phyloP scores from a whole-genome alignment of 2,888 invertebrate genomes.

The Polyploca ridens region DNA sequence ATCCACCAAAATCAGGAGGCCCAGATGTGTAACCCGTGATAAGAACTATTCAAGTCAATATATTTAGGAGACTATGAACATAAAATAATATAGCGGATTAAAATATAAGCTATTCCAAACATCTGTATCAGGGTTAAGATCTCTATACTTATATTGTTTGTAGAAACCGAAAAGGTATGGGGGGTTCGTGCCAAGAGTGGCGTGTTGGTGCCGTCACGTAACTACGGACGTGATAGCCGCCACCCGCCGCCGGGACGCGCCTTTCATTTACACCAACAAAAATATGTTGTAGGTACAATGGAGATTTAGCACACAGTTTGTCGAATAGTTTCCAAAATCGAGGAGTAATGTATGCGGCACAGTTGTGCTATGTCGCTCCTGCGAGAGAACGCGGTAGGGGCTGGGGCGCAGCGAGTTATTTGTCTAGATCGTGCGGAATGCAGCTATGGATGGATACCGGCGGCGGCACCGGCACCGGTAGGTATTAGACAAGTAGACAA shows the following conservation, averaged over 20 bases:
- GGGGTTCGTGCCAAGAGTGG: constrained; percentile 33
- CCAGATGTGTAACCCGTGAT: no score
- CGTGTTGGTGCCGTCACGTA: constrained; percentile 25
- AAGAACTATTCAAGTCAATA: no score
- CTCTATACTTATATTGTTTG: constrained; percentile 23
- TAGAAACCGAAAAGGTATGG: constrained; percentile 29
- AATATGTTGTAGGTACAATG: background rate
- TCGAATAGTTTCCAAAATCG: background rate
- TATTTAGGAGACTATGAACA: background rate
- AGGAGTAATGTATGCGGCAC: constrained; percentile 28
- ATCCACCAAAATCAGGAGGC: no score
- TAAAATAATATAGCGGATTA: background rate
- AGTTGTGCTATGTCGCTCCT: background rate
- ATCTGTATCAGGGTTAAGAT: constrained; percentile 27
- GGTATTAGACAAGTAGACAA: constrained; percentile 8
- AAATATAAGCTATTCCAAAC: constrained; percentile 7
- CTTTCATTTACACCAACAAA: background rate
- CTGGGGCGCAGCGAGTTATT: constrained; percentile 40
- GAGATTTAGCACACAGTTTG: background rate
- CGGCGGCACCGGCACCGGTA: constrained; percentile 18
- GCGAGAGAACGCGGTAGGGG: constrained; percentile 18
- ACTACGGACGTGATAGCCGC: constrained; percentile 36
- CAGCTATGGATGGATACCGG: constrained; percentile 27
- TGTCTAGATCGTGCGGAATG: constrained; percentile 51
- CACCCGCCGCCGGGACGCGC: constrained; percentile 18